Evolutionary conservation across 2,797 vertebrate genomes (phyloP), one percentile per base, ranked within the genome.

Genomic region (Philypnodon macrostomus): DNA sequence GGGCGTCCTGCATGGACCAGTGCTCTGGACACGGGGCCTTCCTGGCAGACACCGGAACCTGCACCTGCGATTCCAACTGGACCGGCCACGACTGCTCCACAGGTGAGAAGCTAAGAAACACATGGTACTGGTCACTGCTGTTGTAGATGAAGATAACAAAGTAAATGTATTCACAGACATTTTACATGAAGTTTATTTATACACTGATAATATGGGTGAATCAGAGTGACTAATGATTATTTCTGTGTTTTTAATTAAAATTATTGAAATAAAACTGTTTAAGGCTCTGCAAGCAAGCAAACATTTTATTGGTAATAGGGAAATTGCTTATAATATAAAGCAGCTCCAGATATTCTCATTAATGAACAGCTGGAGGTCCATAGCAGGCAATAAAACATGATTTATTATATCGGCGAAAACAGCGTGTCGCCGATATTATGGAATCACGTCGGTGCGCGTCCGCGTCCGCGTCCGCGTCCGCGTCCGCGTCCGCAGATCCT

Each of bases 41-140:
- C 70, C 88, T 94, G 59, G 84, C 93, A 0, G 96, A 98, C 16
- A 88, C 89, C 0, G 94, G 93, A 4, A 92, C 92, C 70, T 99
- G 97, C 87, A 94, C 85, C 85, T 99, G 97, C 6, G 96, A 99
- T 80, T 92, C 94, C 65, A 94, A 90, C 87, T 99, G 97, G 97
- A 97, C 94, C 0, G 95, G 96, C 58, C 93, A 95, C 0, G 95
- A 97, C 81, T 99, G 97, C 75, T 92, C 94, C 2, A 92, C 93
- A 2, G 97, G 97, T 98, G 87, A 94, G 19, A 60, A 24, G 58
- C 48, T 51, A 52, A 36, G 50, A 65, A 71, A 70, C 53, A 55
- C 13, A 21, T 29, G 38, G 36, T 18, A 56, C 47, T 30, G 24
- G 9, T 23, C 16, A 17, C 15, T n/a, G 26, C 34, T 50, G 40